Base-by-base conservation (phyloP, 30 jellyfish, hydroid and myxozoan genomes). In the Sanderia malayensis region DNA sequence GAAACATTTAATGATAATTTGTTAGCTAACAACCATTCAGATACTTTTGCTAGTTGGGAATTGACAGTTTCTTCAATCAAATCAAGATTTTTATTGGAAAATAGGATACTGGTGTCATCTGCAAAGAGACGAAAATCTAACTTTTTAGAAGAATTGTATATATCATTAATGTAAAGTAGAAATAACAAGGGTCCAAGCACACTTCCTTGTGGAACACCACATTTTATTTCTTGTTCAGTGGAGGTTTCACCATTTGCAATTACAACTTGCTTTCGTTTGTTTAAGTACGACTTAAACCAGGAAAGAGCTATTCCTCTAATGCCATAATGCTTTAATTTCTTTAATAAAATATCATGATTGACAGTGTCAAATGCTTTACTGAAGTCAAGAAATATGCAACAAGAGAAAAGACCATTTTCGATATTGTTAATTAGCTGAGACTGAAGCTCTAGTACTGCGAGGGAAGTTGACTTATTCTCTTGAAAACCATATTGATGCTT, bases 101-200 rank as follows among this genome's bases (percentile, higher is more conserved):
- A n/a, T 59, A 59, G 24, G 6, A 59, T 59, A 29, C 71, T 59
- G 19, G 71, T 59, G 71, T 59, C 71, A 21, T 59, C 46, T 8
- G 71, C 71, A 59, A 59, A 59, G 19, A 59, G 71, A 33, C 74
- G 44, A 49, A 77, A 77, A 32, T 77, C 37, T 7, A 77, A 74
- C 15, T 9, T 58, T 64, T 61, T 20, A 0, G 79, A 75, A n/a
- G 74, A 63, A 20, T 63, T 77, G 58, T 46, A 30, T 11, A 77
- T 44, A 23, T 77, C 73, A 77, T 62, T 77, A 22, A 77, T 65
- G 74, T 62, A 77, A 6, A 77, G 49, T 23, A 63, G 30, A 37
- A 63, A 77, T 18, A 77, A 58, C 58, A 63, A 47, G 66, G 89
- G 89, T 24, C 89, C 89, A 23, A 75, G 58, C 29, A 77, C 73